Evolutionary conservation across 2,797 vertebrate species (phyloP), one percentile per base, ranked within the genome.

Genomic region (Percopsis omiscomaycus): DNA sequence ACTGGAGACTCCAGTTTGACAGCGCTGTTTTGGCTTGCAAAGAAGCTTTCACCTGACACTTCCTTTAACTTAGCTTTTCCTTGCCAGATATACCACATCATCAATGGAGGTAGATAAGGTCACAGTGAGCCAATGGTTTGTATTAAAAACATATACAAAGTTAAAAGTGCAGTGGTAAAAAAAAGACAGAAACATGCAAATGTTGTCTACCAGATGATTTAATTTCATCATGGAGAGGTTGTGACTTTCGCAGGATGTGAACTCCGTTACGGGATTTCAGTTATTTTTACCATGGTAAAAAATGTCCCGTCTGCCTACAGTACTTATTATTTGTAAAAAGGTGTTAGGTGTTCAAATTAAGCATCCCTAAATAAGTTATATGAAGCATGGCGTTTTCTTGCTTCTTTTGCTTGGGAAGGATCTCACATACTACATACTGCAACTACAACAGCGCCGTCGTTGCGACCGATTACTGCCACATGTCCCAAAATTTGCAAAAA

Each of bases 311-410:
- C 32, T 37, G 32, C 32, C 9, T 37, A 37, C 9, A 37, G 9
- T n/a, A 37, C 2, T 1, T 37, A 37, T 37, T 37, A 37, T 37
- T 37, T 6, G 5, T 86, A 90, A 84, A 87, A 65, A 75, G 65
- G 80, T 84, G 71, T 87, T 79, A 85, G 76, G 88, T 83, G 82
- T 84, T 75, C 59, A 65, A 64, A 74, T 77, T 74, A 81, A 81
- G 68, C 66, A 79, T 80, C 72, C 82, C 77, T 68, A 73, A 73
- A 77, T 42, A 74, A 72, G 77, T 78, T 80, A 55, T 53, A 37
- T 14, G 37, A 73, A 73, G 74, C 74, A 68, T 61, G 12, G 0
- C 30, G 64, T 60, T 59, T 49, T 54, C 9, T 28, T 30, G 3
- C 8, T 5, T 44, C 16, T 42, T 15, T 61, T 62, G n/a, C n/a